These are phyloP conservation scores for Halcyon smyrnensis DNA, from an alignment of 2,797 vertebrate genomes.

Conservation along the genomic window DNA sequence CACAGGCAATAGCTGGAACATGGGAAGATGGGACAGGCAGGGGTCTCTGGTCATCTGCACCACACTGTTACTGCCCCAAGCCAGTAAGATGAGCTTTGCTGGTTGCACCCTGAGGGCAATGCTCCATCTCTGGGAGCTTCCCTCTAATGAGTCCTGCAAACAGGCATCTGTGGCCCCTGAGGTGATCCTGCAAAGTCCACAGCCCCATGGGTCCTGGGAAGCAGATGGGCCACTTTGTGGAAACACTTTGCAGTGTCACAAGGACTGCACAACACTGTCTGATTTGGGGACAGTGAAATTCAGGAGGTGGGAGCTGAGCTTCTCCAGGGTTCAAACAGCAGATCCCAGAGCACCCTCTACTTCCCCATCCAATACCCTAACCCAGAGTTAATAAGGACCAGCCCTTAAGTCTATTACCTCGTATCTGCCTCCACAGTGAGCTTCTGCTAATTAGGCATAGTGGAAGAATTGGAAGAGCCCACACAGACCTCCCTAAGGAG, in stretches of 20 bases:
- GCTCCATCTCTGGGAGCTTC: neutral
- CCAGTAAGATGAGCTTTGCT: neutral
- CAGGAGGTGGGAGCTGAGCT: neutral
- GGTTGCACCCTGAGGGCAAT: neutral
- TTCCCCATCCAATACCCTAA: neutral
- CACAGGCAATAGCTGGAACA: neutral
- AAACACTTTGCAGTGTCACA: neutral
- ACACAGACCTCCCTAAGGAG: neutral
- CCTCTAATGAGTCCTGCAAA: neutral
- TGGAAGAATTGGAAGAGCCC: constrained; percentile 11
- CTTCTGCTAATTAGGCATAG: neutral
- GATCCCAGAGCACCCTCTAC: neutral
- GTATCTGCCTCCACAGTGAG: neutral
- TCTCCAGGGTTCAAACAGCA: neutral
- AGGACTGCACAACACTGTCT: too few relatives aligned
- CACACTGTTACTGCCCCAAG: neutral
- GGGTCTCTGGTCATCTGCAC: neutral
- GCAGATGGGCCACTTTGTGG: too few relatives aligned
- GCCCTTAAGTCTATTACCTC: neutral
- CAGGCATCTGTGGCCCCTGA: too few relatives aligned
- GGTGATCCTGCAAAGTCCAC: neutral
- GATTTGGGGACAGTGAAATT: neutral
- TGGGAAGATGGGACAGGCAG: neutral
- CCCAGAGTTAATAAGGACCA: neutral
- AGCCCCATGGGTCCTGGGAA: neutral